phyloP scores from a whole-genome alignment of 2,113 vertebrate species.

The Formicarius rufipectus region DNA sequence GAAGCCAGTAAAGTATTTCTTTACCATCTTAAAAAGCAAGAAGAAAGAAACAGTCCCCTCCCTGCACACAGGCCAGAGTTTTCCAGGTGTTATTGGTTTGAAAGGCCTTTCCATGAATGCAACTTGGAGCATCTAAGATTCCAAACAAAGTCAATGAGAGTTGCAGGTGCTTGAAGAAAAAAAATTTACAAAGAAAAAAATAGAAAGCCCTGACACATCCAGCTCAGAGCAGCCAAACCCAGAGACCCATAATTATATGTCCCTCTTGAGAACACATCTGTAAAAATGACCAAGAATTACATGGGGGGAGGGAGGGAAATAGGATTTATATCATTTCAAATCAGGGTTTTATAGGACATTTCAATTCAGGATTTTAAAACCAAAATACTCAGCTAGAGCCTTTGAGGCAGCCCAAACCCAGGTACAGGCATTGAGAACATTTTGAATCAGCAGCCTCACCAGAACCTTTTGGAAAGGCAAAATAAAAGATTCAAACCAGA shows the following conservation, averaged over 20 bases:
- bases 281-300: slow-evolving; percentile 31
- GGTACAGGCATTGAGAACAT: background rate
- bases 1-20: background rate
- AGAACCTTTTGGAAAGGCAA: background rate
- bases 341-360: background rate
- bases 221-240: slow-evolving; percentile 11
- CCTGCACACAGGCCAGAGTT: background rate
- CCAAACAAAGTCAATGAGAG: slow-evolving; percentile 49
- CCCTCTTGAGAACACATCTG: slow-evolving; percentile 38
- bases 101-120: background rate
- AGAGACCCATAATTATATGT: slow-evolving; percentile 9
- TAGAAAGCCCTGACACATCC: background rate
- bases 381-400: background rate
- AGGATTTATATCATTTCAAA: background rate
- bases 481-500: background rate
- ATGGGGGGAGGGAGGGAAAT: background rate
- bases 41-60: background rate
- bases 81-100: background rate
- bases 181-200: background rate
- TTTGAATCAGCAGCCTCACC: background rate
- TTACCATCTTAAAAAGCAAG: background rate
- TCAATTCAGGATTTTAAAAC: background rate
- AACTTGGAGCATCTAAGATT: background rate
- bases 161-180: background rate
- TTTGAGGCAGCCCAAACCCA: background rate